These are phyloP conservation scores for Hylia prasina DNA, from an alignment of 2,113 vertebrate genomes.

Conservation along the genomic window DNA sequence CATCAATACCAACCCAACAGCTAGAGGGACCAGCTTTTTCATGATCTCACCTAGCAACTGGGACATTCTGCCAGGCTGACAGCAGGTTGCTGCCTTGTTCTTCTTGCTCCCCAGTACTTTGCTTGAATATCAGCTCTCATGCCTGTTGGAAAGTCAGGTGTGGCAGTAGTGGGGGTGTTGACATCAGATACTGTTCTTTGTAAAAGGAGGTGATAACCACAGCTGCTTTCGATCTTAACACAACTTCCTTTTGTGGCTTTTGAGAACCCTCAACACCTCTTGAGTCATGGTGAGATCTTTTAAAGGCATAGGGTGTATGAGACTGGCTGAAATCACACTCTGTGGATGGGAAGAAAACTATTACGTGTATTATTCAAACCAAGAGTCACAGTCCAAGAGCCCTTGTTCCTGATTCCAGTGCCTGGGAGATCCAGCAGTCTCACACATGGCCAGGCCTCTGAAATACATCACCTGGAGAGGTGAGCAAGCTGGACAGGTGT, in stretches of 20 bases:
- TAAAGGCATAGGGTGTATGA: neutral
- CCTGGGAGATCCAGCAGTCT: neutral
- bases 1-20: neutral
- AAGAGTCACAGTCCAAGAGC: neutral
- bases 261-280: neutral
- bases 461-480: neutral
- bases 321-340: neutral
- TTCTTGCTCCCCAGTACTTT: neutral
- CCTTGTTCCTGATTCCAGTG: neutral
- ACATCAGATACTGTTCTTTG: neutral
- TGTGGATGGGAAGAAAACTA: neutral
- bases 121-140: neutral
- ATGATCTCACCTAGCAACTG: neutral
- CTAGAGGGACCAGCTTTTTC: neutral
- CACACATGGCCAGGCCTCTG: neutral
- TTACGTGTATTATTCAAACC: neutral
- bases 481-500: neutral
- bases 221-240: neutral
- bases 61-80: neutral
- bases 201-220: neutral
- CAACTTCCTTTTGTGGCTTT: neutral
- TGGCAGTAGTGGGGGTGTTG: neutral
- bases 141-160: neutral
- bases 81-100: neutral
- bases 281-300: neutral